These are phyloP conservation scores for Platichthys flesus DNA, from an alignment of 2,113 vertebrate genomes.

Conservation along the genomic window DNA sequence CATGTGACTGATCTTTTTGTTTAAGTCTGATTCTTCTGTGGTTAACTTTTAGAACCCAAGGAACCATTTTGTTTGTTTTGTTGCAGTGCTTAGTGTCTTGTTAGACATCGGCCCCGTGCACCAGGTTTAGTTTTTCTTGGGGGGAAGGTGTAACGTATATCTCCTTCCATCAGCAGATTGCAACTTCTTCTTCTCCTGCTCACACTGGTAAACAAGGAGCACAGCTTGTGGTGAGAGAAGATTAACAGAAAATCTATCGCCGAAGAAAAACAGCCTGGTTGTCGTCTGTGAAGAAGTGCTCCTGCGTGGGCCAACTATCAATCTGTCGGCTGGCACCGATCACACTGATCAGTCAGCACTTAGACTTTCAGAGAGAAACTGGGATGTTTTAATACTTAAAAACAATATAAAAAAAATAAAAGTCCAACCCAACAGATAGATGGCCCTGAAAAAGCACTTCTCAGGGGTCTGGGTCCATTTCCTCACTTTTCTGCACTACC, in stretches of 20 bases:
- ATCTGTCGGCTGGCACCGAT: constrained; percentile 52
- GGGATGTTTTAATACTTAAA: constrained; percentile 31
- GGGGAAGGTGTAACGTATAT: too few relatives aligned
- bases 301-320: constrained; percentile 43
- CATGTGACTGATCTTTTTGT: too few relatives aligned
- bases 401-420: neutral
- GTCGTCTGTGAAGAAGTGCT: constrained; percentile 56
- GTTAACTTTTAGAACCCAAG: too few relatives aligned
- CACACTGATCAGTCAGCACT: constrained; percentile 47
- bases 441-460: too few relatives aligned
- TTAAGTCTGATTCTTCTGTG: too few relatives aligned
- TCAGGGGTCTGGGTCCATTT: too few relatives aligned
- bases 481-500: too few relatives aligned
- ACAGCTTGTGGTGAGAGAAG: constrained; percentile 54
- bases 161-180: neutral
- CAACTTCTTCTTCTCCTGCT: neutral
- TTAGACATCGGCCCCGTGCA: too few relatives aligned
- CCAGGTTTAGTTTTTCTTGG: too few relatives aligned
- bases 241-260: constrained; percentile 48
- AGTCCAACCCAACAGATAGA: constrained; percentile 3
- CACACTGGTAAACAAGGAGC: constrained; percentile 15
- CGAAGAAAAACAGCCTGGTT: constrained; percentile 50
- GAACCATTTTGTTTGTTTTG: too few relatives aligned
- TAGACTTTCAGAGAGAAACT: constrained; percentile 34
- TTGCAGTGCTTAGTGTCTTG: too few relatives aligned